These are phyloP conservation scores for Hecatera dysodea DNA, from an alignment of 2,888 invertebrate species.

Conservation along the genomic window DNA sequence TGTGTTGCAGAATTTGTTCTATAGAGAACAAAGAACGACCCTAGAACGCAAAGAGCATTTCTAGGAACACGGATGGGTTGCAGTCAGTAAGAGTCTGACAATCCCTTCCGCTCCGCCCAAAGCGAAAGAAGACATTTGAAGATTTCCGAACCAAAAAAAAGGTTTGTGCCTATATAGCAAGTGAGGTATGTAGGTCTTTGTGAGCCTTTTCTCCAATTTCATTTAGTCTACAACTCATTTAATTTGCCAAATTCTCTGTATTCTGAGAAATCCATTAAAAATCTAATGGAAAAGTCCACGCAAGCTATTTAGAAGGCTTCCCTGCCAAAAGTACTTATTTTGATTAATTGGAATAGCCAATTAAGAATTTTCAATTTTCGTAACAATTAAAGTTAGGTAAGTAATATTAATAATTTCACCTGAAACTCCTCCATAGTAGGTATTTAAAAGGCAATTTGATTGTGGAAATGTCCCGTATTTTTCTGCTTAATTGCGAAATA, in stretches of 20 bases:
- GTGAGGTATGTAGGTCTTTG: background rate
- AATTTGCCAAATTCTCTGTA: background rate
- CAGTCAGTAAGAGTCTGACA: too few relatives aligned
- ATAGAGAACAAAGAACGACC: too few relatives aligned
- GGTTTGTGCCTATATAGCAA: background rate
- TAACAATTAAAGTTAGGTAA: background rate
- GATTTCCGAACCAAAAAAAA: too few relatives aligned
- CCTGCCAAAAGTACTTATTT: background rate
- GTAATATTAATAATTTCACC: background rate
- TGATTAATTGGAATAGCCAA: conserved; percentile 47
- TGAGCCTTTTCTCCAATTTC: background rate
- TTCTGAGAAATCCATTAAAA: background rate
- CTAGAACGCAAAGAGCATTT: too few relatives aligned
- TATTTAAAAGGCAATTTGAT: conserved; percentile 30
- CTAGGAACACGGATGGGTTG: background rate
- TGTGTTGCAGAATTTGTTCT: too few relatives aligned
- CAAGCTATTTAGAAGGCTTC: conserved; percentile 36
- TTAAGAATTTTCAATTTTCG: conserved; percentile 41
- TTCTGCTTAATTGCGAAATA: conserved; percentile 1
- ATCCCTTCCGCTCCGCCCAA: too few relatives aligned
- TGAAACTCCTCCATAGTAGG: background rate
- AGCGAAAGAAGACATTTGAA: too few relatives aligned
- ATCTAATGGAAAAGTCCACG: conserved; percentile 18
- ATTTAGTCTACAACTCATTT: background rate
- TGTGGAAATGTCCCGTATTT: conserved; percentile 7